phyloP scores from a whole-genome alignment of 2,888 invertebrate genomes.

The Syritta pipiens region DNA sequence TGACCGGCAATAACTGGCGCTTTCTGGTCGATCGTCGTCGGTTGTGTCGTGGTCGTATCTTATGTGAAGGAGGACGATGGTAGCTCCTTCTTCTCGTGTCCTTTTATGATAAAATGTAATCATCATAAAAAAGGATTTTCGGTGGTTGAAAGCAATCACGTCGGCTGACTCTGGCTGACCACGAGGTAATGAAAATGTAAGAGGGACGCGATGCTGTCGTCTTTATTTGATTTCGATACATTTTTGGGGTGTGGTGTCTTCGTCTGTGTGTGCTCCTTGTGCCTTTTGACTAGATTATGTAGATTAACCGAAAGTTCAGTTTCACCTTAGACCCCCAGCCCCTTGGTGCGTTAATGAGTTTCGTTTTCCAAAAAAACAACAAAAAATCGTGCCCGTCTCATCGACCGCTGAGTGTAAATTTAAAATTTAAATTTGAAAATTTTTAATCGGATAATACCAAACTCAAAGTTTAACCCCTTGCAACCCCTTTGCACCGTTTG shows the following conservation, averaged over 20 bases:
- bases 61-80: background rate
- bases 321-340: slow-evolving; percentile 3
- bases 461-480: slow-evolving; percentile 51
- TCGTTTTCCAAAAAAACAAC: slow-evolving; percentile 29
- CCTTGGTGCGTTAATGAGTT: slow-evolving; percentile 27
- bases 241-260: background rate
- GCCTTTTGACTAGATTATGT: slow-evolving; percentile 35
- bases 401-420: slow-evolving; percentile 42
- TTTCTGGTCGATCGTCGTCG: slow-evolving; percentile 57
- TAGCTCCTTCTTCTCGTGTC: slow-evolving; percentile 35
- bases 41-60: too few relatives aligned
- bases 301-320: slow-evolving; percentile 29
- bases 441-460: slow-evolving; percentile 55
- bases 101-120: slow-evolving; percentile 73
- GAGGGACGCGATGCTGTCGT: slow-evolving; percentile 21
- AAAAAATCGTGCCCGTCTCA: slow-evolving; percentile 26
- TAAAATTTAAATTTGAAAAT: slow-evolving; percentile 63
- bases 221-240: slow-evolving; percentile 63
- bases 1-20: slow-evolving; percentile 58
- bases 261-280: slow-evolving; percentile 6
- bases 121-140: slow-evolving; percentile 74
- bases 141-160: slow-evolving; percentile 55
- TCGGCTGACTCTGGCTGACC: slow-evolving; percentile 19
- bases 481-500: too few relatives aligned
- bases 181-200: slow-evolving; percentile 56